Conservation (phyloP, 1,140 invertebrate species). For the Brachionus plicatilis region DNA sequence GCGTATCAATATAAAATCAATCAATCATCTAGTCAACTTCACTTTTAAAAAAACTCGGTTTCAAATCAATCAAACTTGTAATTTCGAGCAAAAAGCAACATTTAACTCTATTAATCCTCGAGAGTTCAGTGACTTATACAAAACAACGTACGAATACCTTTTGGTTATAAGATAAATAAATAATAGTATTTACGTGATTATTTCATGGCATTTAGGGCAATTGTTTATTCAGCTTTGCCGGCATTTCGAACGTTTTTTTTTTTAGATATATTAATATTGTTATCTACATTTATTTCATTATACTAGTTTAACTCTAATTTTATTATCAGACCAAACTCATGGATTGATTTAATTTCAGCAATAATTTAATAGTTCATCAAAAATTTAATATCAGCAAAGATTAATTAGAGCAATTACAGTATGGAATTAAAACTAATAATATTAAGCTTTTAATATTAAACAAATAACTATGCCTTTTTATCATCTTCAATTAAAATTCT, state of each 20-base stretch:
- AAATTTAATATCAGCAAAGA: background rate
- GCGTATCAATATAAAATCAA: conserved; percentile 9
- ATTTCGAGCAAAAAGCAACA: background rate
- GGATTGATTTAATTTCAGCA: background rate
- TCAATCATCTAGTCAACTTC: background rate
- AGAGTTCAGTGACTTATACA: background rate
- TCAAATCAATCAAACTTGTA: conserved; percentile 8
- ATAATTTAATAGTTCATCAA: background rate
- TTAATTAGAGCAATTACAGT: background rate
- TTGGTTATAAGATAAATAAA: background rate
- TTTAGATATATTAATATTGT: background rate
- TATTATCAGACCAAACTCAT: background rate
- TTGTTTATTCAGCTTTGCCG: conserved; percentile 17
- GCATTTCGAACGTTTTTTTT: background rate
- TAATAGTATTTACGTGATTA: background rate
- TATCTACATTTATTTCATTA: background rate
- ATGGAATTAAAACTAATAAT: background rate
- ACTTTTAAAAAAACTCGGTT: background rate
- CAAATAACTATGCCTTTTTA: background rate
- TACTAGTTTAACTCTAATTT: background rate
- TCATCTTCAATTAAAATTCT: background rate
- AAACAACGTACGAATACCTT: background rate
- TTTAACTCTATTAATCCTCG: background rate
- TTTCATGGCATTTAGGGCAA: background rate
- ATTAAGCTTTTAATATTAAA: background rate